Evolutionary conservation across 1,140 invertebrate genomes (phyloP).

Genomic region (Dolichoris vasculosae): DNA sequence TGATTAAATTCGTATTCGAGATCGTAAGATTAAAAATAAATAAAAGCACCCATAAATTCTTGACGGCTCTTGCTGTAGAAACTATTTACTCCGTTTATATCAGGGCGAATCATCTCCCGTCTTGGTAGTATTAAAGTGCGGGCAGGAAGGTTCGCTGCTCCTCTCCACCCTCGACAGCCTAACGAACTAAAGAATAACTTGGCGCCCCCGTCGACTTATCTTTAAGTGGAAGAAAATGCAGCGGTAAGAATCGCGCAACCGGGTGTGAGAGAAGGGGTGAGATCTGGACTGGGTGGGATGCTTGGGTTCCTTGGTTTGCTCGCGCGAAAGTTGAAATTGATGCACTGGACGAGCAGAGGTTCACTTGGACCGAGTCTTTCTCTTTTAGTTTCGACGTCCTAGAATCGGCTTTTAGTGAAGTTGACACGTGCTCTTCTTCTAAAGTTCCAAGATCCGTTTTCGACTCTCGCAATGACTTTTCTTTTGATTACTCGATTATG

Average conservation of each 20-base stretch:
- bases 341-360: conserved; percentile 62
- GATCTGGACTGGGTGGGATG: too few species aligned
- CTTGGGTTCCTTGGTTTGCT: too few species aligned
- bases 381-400: not conserved
- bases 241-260: conserved; percentile 56
- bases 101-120: not conserved
- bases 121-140: not conserved
- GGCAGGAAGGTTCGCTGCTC: not conserved
- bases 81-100: conserved; percentile 48
- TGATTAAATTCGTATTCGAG: conserved; percentile 1
- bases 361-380: not conserved
- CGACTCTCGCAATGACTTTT: not conserved
- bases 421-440: not conserved
- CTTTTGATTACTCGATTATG: not conserved
- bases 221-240: conserved; percentile 73
- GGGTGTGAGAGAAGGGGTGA: not conserved
- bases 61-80: not conserved
- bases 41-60: conserved; percentile 7
- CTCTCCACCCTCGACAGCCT: conserved; percentile 54
- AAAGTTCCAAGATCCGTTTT: not conserved
- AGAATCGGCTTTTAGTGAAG: not conserved
- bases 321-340: conserved; percentile 67
- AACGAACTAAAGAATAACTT: conserved; percentile 73
- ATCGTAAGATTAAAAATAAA: conserved; percentile 7
- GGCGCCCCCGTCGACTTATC: conserved; percentile 58